Base-by-base conservation (phyloP, 1,140 invertebrate genomes). In the Drosophila bocqueti region DNA sequence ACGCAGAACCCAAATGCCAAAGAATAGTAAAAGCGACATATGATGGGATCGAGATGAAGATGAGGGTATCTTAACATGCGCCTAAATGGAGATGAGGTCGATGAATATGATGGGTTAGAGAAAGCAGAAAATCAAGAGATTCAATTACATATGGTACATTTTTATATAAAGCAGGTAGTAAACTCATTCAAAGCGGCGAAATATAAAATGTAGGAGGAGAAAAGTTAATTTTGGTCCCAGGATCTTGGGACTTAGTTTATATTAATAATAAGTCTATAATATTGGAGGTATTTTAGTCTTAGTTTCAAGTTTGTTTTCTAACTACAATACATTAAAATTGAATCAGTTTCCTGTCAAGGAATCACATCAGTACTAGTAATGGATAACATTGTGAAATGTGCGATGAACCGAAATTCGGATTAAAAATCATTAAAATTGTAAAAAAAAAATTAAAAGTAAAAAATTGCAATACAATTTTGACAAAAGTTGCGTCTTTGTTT, bases 1-100 rank as follows among this genome's bases (percentile, higher is more conserved):
- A 29, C 21, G 49, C 21, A 58, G 31, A 71, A 36, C 72, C 84
- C 81, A 71, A 45, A 45, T 45, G 46, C 65, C 16, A 76, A 63
- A 62, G 65, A 38, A 65, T 15, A 21, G 61, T 16, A n/a, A 52
- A 45, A 38, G 66, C 34, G 36, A 57, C 40, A 57, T 40, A n/a
- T 57, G 9, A 7, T 49, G 18, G 71, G 42, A 26, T 52, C 45
- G 47, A 29, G 34, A 55, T 72, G 54, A 59, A 42, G 16, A n/a
- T 29, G 29, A 16, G 24, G 50, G 29, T 15, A 34, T n/a, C 10
- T 21, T 6, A 34, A 24, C 66, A 69, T 69, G 66, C 66, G 10
- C 62, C 36, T 26, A 24, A 38, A 38, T 38, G 34, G 18, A 24
- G 34, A 38, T 55, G 15, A 55, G 11, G 24, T 18, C 38, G 16